Base-by-base conservation (phyloP, 2,888 invertebrate genomes). In the Eilema caniola region DNA sequence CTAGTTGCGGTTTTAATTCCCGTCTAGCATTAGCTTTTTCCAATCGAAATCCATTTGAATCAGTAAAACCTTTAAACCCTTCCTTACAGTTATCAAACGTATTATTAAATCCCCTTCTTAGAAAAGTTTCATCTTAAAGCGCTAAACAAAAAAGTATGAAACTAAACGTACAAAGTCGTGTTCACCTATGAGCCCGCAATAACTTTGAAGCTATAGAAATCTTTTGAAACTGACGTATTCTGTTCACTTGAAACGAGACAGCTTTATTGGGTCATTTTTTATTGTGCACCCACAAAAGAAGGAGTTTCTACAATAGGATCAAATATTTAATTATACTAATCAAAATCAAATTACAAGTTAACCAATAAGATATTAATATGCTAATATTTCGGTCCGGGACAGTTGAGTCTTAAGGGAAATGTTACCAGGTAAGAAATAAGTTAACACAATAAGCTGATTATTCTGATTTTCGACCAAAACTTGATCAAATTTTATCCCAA, bases 121-220 rank as follows among this genome's bases (percentile, higher is more conserved):
- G 11, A 11, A 11, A 63, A 72, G 63, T 79, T 71, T 47, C 37
- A 64, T 24, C 62, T 62, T 11, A 63, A 47, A 63, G 59, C 47
- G 10, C 5, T 14, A 16, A 66, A 71, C 63, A 68, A 73, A 78
- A 78, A 79, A 71, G 68, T 69, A 71, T 65, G 66, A 67, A 66
- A 74, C 70, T 67, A 64, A 70, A 76, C 69, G 67, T 70, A 73
- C 70, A 75, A 78, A 71, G 72, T 67, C 69, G 66, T 75, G 69
- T 70, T 81, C 79, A 80, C 79, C 81, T 84, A 77, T 80, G 81
- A 78, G 80, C 78, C 78, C 47, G 76, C 77, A 71, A 83, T 78
- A 86, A 86, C 79, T 85, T 86, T 80, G 74, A 78, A 75, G 75
- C 78, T 71, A 70, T 69, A 75, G 77, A 82, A 84, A 86, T 85